Conservation (phyloP, 2,888 invertebrate species). For the Dilophus febrilis region DNA sequence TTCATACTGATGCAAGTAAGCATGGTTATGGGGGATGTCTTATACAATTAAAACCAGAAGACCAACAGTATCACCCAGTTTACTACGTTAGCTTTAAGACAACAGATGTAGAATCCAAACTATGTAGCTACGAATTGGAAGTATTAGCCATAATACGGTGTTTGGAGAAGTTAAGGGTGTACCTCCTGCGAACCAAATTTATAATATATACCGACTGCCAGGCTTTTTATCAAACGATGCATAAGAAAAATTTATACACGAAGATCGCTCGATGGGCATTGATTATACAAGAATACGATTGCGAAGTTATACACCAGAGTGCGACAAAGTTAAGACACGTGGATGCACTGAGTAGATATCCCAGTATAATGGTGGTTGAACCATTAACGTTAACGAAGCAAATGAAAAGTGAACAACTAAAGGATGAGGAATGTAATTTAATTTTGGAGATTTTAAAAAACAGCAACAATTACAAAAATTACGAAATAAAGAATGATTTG, state of each 20-base stretch:
- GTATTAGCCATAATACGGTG: slow-evolving; percentile 9
- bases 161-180: slow-evolving; percentile 14
- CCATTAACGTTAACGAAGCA: background rate
- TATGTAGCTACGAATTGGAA: background rate
- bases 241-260: slow-evolving; percentile 16
- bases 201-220: slow-evolving; percentile 16
- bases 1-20: background rate
- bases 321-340: slow-evolving; percentile 10
- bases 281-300: slow-evolving; percentile 11
- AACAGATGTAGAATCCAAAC: background rate
- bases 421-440: slow-evolving; percentile 10
- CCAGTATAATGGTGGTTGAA: background rate
- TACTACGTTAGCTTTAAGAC: background rate
- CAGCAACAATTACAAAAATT: slow-evolving; percentile 7
- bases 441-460: slow-evolving; percentile 9
- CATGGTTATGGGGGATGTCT: background rate
- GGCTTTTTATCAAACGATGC: slow-evolving; percentile 19
- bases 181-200: slow-evolving; percentile 14
- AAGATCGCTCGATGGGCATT: slow-evolving; percentile 15
- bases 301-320: slow-evolving; percentile 7
- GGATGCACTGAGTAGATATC: slow-evolving; percentile 11
- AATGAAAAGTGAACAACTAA: slow-evolving; percentile 7
- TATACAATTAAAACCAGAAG: background rate
- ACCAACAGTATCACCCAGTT: background rate
- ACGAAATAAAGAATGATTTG: slow-evolving; percentile 8